A percentile compares a stretch with the other conserved stretches of the same genome.
phyloP scores from a whole-genome alignment of 2,888 invertebrate genomes.

The Abscondita cerata region DNA sequence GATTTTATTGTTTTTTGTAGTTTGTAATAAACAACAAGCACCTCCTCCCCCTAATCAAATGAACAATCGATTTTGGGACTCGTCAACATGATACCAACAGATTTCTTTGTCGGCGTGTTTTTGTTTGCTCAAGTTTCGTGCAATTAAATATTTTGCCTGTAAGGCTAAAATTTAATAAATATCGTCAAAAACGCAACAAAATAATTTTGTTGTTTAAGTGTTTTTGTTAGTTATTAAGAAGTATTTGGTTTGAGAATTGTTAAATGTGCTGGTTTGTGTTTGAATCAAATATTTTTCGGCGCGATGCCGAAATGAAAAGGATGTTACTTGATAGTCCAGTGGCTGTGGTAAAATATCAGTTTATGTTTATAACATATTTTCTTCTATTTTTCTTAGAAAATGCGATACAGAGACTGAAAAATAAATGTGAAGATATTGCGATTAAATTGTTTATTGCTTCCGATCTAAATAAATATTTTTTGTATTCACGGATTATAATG shows the following conservation, averaged over 20 bases:
- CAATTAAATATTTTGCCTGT: constrained; percentile 23
- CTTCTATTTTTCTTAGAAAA: constrained; percentile 18
- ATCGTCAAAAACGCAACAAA: too few relatives aligned
- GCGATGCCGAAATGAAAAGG: background rate
- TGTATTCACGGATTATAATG: constrained; percentile 4
- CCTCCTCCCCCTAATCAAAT: constrained; percentile 66
- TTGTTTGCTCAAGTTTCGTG: constrained; percentile 29
- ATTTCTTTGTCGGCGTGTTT: constrained; percentile 15
- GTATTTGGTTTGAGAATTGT: too few relatives aligned
- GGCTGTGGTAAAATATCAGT: constrained; percentile 35
- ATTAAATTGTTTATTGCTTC: constrained; percentile 20
- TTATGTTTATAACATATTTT: constrained; percentile 34
- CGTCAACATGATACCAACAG: constrained; percentile 58
- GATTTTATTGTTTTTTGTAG: constrained; percentile 46
- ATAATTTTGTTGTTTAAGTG: too few relatives aligned
- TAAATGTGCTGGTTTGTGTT: too few relatives aligned
- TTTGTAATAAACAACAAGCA: constrained; percentile 67
- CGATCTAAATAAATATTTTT: constrained; percentile 1
- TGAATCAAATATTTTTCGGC: too few relatives aligned
- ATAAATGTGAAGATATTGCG: constrained; percentile 18
- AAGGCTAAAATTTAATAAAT: constrained; percentile 4
- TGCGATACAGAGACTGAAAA: constrained; percentile 15
- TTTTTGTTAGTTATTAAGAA: too few relatives aligned
- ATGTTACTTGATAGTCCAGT: constrained; percentile 28
- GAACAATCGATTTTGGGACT: constrained; percentile 63